Evolutionary conservation across 2,888 invertebrate genomes (phyloP), one percentile per base, ranked within the genome.

Genomic region (Drosophila lutescens): DNA sequence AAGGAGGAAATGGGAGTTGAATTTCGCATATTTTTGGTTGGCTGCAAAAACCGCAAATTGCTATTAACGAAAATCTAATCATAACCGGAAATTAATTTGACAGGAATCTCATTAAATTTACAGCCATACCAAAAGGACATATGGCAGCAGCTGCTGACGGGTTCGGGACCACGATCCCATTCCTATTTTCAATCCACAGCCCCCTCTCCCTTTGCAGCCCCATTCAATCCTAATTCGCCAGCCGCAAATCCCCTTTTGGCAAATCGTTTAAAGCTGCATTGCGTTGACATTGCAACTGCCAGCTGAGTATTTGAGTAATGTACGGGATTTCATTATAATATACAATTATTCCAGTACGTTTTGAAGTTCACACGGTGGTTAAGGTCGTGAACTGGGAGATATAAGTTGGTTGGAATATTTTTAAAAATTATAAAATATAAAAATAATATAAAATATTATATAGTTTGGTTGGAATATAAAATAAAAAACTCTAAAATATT

Each of bases 31-130:
- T 78, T 82, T 79, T 79, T 79, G 71, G 74, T 75, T 72, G 72
- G 65, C 66, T 75, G 80, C 80, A 83, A 84, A 90, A 90, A 90
- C 91, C 92, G 84, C 91, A 91, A 91, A 91, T 92, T 92, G 91
- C 91, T 90, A 91, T 91, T 91, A 91, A 90, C 90, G 90, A 91
- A 91, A 92, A 91, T 91, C 91, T 91, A 91, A 91, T 91, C 91
- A 91, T 91, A 90, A 91, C 91, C 92, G 92, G 92, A 91, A 92
- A 91, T 91, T 91, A 92, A 91, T 91, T 91, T 91, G 92, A 91
- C 91, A 91, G 91, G 91, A 91, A 91, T 91, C 91, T 91, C 92
- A 92, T 91, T 91, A 92, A 92, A 91, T 91, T 91, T 90, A 89
- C 91, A 91, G 86, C 87, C 41, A 46, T n/a, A 26, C 56, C 60